A percentile compares a stretch with the other conserved stretches of the same genome.
Conservation (phyloP, 1,140 invertebrate genomes). For the Megalopta genalis region DNA sequence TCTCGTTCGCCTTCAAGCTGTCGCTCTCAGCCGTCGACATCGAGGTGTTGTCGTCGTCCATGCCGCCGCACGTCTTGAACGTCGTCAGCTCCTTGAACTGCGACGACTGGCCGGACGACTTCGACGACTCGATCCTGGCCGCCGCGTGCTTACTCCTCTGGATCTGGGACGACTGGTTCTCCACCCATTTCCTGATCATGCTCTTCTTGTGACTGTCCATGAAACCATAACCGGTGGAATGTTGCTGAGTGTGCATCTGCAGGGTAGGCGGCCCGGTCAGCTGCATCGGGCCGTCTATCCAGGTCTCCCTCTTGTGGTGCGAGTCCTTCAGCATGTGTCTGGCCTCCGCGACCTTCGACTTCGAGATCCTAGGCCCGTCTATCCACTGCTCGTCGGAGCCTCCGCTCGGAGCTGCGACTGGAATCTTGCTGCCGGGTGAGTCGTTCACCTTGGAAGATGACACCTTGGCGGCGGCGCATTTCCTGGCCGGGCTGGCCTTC, state of each 20-base stretch:
- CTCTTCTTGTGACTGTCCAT: constrained; percentile 95
- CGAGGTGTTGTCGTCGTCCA: constrained; percentile 74
- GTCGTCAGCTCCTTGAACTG: constrained; percentile 83
- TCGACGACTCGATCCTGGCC: constrained; percentile 78
- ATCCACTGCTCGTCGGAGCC: constrained; percentile 95
- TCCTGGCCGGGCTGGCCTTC: constrained; percentile 83
- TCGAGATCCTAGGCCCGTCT: constrained; percentile 93
- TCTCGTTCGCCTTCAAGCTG: constrained; percentile 73
- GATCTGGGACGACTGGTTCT: constrained; percentile 92
- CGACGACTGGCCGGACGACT: constrained; percentile 70
- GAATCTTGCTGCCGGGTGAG: constrained; percentile 75
- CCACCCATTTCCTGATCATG: constrained; percentile 96
- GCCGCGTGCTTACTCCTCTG: constrained; percentile 73
- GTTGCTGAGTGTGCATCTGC: constrained; percentile 76
- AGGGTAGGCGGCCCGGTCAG: constrained; percentile 62
- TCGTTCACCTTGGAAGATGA: constrained; percentile 73
- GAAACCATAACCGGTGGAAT: constrained; percentile 86
- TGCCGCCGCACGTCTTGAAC: constrained; percentile 82
- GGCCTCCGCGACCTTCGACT: constrained; percentile 90
- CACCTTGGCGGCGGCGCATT: constrained; percentile 71
- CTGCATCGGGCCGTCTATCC: constrained; percentile 94
- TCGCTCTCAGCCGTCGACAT: constrained; percentile 74
- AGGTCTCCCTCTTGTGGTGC: constrained; percentile 92
- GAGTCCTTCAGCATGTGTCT: constrained; percentile 89
- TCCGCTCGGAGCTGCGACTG: constrained; percentile 70